Evolutionary conservation across 2,113 vertebrate genomes (phyloP), one percentile per base, ranked within the genome.

Genomic region (Mustela nigripes): DNA sequence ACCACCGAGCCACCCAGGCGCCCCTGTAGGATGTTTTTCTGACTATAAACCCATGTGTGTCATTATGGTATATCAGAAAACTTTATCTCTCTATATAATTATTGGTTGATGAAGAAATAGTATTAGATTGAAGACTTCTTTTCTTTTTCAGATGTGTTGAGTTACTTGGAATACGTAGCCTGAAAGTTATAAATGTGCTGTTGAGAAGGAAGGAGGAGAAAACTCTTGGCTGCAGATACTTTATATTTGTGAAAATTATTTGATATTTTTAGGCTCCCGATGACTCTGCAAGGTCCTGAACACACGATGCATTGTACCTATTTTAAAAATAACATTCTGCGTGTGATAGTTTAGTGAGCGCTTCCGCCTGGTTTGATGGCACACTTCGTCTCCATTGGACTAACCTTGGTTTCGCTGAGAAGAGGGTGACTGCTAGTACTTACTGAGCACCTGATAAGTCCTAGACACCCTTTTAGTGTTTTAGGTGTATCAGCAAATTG

Each of bases 161-260:
- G 33, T 83, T 63, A n/a, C 88, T 69, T 97, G 39, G 26, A 83
- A 45, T 45, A 42, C 60, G 11, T 65, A 56, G 19, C 19, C 42
- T 85, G 36, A 67, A 76, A 76, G 12, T 89, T 87, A 63, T 19
- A 79, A 83, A 50, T 19, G 4, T 62, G 80, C 28, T 53, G 16
- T 93, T 80, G 67, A 76, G 31, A 86, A 95, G 96, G 79, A 96
- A 76, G 12, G 80, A 94, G n/a, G 84, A 87, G 60, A 79, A 87
- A 78, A 0, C 16, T 90, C 63, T 88, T 76, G 28, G n/a, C 80
- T 81, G 92, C 74, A 58, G 28, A 67, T 96, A 19, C 48, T 91
- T 82, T n/a, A 31, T 95, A 71, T 95, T 89, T 95, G 42, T 96
- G 79, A 94, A 95, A 89, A 78, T 89, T 22, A 56, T 83, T 97